These are phyloP conservation scores for Apolygus lucorum DNA, from an alignment of 1,140 invertebrate species.

Conservation along the genomic window DNA sequence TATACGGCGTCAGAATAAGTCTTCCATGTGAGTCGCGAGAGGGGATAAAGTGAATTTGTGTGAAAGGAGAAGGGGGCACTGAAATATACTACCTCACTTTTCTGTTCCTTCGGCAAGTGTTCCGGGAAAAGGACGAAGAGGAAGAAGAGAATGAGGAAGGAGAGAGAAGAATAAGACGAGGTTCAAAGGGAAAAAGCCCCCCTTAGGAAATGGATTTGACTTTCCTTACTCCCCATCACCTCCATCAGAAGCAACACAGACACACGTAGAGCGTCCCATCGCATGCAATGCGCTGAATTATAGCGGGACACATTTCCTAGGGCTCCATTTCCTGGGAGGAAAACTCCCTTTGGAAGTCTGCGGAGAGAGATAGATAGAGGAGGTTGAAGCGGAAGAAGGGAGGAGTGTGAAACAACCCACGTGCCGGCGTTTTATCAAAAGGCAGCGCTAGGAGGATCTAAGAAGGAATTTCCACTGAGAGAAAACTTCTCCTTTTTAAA, in stretches of 20 bases:
- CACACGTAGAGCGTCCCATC: not conserved
- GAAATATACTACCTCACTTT: not conserved
- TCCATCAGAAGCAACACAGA: not conserved
- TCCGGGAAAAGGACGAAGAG: not conserved
- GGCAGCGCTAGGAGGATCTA: not conserved
- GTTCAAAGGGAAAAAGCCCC: not conserved
- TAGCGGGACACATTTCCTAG: slow-evolving; percentile 15
- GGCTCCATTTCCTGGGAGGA: not conserved
- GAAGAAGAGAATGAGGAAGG: not conserved
- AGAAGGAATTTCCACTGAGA: not conserved
- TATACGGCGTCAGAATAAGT: not conserved
- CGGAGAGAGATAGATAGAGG: not conserved
- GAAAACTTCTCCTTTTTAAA: not conserved
- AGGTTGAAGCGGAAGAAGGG: not conserved
- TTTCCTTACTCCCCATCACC: not conserved
- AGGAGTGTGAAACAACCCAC: slow-evolving; percentile 5
- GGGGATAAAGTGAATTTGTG: not conserved
- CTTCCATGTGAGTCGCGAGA: not conserved
- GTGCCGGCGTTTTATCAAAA: slow-evolving; percentile 9
- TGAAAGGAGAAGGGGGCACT: not conserved
- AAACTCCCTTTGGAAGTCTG: not conserved
- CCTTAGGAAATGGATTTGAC: not conserved
- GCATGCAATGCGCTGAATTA: slow-evolving; percentile 1
- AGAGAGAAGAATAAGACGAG: not conserved
- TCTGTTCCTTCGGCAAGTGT: not conserved